Evolutionary conservation across 2,888 invertebrate genomes (phyloP), one percentile per base, ranked within the genome.

Genomic region (Hypselothyrea guttata): DNA sequence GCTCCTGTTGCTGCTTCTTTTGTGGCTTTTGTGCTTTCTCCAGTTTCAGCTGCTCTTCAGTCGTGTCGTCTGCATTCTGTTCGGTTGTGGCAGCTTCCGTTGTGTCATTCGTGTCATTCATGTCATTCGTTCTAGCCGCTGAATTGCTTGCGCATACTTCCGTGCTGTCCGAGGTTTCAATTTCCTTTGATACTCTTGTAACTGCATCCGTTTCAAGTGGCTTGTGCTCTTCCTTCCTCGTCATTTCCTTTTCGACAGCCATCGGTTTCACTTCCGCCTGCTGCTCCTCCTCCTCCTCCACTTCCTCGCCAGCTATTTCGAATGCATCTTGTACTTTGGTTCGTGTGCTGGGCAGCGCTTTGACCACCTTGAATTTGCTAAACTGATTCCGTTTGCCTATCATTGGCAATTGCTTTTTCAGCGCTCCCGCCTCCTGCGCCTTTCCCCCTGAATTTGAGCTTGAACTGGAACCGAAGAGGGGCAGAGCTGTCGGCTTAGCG

Each of bases 401-500:
- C 55, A 92, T 84, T 5, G 91, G 91, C 28, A 91, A 63, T 35
- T 84, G 87, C 33, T 72, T 85, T 9, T 70, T 76, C 4, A 27
- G 4, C 1, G 31, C 30, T 31, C 9, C 54, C 11, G 12, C 5
- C 42, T 67, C 64, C 16, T 41, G 54, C 0, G 5, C n/a, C 7
- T 34, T 13, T 11, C 12, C 31, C 7, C n/a, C 37, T 44, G 47
- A 49, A 42, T 70, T 49, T 7, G 30, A 60, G 59, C 18, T 22
- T 4, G 31, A 86, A 77, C 16, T 77, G 71, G 38, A 78, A 77
- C 54, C 89, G 1, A 91, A 89, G 12, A 93, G 94, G 40, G 93
- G 88, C 75, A 91, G 88, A 4, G 77, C 78, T 0, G 94, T 92
- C 0, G 96, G 96, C 61, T 93, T 92, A 0, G 94, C 94, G 34